Base-by-base conservation (phyloP, 2,888 invertebrate species). In the Euclidia mi region DNA sequence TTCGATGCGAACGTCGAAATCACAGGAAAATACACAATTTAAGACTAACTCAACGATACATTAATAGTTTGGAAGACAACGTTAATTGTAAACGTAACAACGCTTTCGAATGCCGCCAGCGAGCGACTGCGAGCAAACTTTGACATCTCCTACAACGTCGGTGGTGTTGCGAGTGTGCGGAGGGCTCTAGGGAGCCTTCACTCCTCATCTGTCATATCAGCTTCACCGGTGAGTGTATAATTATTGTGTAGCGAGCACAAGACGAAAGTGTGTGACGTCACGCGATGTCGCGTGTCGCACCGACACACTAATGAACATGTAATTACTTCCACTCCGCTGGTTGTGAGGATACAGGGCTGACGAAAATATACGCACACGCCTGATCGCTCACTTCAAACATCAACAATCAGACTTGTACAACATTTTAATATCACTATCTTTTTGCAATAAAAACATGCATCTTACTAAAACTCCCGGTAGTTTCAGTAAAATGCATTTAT, bases 251-350 rank as follows among this genome's bases (percentile, higher is more conserved):
- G 79, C 83, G 81, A 79, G 79, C 81, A 74, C 71, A 62, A 76
- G 77, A 71, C 56, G 74, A 70, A 72, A 75, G 67, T 57, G 72
- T 70, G 66, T 65, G 65, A 63, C 75, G 84, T 81, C 91, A 92
- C 90, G 91, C 91, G 82, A 91, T 79, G 82, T 91, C 71, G 87
- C 92, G 90, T 91, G 91, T 76, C 82, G 78, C 78, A 79, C 75
- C 76, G 81, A 80, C 82, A 78, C 85, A 81, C 81, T 90, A 91
- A 91, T 91, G 89, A 90, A 89, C 87, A 87, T 84, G 88, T 92
- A 90, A 91, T 91, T 91, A 90, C 87, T 84, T 83, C 82, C 84
- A 79, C 71, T 78, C 71, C 76, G 71, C 61, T 82, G 83, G 85
- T 88, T 87, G 81, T 80, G 78, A 69, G 63, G 62, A 72, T 74